Conservation (phyloP, 2,888 invertebrate species). For the Melinaea menophilus region DNA sequence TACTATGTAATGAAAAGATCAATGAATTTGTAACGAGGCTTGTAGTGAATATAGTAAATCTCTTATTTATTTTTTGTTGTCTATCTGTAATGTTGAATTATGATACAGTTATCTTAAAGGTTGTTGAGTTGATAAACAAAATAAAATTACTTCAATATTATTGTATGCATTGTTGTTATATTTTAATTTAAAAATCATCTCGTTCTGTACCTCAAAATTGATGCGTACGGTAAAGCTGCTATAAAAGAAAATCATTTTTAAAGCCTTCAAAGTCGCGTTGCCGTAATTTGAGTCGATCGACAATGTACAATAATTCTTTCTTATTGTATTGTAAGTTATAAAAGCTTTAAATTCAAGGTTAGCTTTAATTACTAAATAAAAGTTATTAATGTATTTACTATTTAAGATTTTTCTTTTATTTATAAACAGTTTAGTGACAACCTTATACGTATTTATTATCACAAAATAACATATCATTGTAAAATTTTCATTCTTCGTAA, state of each 20-base stretch:
- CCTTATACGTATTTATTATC: constrained; percentile 7
- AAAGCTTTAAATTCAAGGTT: constrained; percentile 77
- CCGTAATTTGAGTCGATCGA: constrained; percentile 13
- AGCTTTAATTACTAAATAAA: constrained; percentile 73
- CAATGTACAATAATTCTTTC: constrained; percentile 26
- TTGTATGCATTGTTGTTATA: no score
- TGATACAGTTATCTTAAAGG: no score
- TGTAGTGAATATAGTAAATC: no score
- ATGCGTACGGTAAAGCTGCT: no score
- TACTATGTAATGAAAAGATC: no score
- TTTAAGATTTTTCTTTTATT: constrained; percentile 25
- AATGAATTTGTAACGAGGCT: no score
- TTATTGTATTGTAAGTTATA: constrained; percentile 56
- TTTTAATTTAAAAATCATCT: no score
- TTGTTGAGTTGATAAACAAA: no score
- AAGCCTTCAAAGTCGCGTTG: background rate
- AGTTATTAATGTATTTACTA: constrained; percentile 37
- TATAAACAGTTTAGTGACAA: constrained; percentile 3
- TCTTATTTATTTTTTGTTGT: no score
- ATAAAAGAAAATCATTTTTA: background rate
- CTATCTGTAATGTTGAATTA: no score
- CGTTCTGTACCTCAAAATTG: no score
- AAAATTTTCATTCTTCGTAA: constrained; percentile 13
- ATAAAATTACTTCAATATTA: no score
- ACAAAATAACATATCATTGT: constrained; percentile 15